Base-by-base conservation (phyloP, 2,113 vertebrate genomes). In the Nanorana parkeri region DNA sequence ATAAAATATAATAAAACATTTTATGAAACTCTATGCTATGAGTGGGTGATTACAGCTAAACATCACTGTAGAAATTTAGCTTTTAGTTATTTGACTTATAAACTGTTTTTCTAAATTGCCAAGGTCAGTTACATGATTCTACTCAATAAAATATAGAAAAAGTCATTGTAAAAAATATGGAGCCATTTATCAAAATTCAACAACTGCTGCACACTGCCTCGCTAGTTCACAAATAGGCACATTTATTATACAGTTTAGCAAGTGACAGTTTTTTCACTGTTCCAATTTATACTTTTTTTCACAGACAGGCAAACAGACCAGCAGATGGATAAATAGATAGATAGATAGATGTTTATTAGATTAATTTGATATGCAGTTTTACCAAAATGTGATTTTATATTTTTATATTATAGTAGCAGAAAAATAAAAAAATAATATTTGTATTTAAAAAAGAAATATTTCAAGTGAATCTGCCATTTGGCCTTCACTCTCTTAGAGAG, bases 111-210 rank as follows among this genome's bases (percentile, higher is more conserved):
- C 28, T 21, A 77, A 77, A 65, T 63, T 60, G 17, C 60, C 58
- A 65, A 24, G 60, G 74, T 65, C 41, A 64, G 41, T 51, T 64
- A 64, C 58, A 64, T 77, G 74, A 77, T 26, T 64, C 23, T 6
- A 65, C 60, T 28, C 32, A 63, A 76, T 76, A 64, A 77, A 64
- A 64, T 51, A 24, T 76, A 47, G 55, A 76, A 64, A 61, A 76
- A 76, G 29, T 51, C 58, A 64, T 26, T 63, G 29, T 23, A 24
- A 26, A 26, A 73, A 64, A 76, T 76, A 61, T 32, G 58, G 64
- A 77, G 74, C 32, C 58, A 77, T 77, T 64, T 77, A 77, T 77
- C 74, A 77, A 63, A 64, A 24, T 64, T 51, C 74, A 63, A 63
- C 58, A 63, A 51, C 20, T 77, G 58, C 74, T 19, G 74, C 32